Percentiles rank a stretch among this genome's conserved stretches.
These are phyloP conservation scores for Irena cyanogastra DNA, from an alignment of 2,113 vertebrate genomes.

Conservation along the genomic window DNA sequence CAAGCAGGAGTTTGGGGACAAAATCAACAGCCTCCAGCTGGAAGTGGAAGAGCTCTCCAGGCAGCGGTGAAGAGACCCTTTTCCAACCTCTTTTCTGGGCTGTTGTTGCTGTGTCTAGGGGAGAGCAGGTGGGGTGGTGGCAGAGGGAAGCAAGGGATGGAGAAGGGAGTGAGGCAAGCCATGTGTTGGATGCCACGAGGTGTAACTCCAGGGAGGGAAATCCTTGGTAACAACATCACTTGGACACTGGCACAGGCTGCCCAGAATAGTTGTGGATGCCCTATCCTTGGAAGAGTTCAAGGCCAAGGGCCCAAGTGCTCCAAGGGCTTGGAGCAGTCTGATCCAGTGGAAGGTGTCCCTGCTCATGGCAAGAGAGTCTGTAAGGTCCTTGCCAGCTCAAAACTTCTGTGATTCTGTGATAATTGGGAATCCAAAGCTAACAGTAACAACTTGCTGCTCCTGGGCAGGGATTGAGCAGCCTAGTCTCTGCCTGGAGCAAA, in stretches of 20 bases:
- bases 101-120: not conserved
- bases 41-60: conserved; percentile 86
- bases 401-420: not conserved
- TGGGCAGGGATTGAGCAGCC: not conserved
- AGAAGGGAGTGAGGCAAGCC: not conserved
- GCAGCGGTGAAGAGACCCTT: conserved; percentile 81
- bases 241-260: not conserved
- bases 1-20: conserved; percentile 97
- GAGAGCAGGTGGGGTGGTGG: not conserved
- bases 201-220: not conserved
- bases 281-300: not conserved
- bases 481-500: not conserved
- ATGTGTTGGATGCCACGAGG: not conserved
- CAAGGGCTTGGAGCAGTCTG: not conserved
- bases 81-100: not conserved
- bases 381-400: not conserved
- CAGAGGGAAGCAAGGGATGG: not conserved
- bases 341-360: not conserved
- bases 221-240: not conserved
- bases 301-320: too few species aligned
- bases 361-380: not conserved
- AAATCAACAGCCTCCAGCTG: conserved; percentile 91
- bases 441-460: rapidly evolving
- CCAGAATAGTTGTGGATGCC: not conserved
- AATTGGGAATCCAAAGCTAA: not conserved